These are phyloP conservation scores for Trinectes maculatus DNA, from an alignment of 2,113 vertebrate species.

Conservation along the genomic window DNA sequence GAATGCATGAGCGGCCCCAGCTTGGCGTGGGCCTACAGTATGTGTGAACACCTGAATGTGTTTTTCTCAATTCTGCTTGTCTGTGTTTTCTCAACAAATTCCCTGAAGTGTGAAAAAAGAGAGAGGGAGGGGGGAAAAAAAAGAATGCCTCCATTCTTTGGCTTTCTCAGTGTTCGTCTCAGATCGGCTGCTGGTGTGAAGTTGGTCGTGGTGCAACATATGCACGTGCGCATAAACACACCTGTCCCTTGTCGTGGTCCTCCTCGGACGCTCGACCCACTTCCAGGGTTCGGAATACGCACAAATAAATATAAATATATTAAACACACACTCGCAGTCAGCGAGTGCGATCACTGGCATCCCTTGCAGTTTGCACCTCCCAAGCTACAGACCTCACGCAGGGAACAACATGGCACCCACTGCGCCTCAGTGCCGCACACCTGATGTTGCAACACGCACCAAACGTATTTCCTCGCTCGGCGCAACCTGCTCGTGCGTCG, in stretches of 20 bases:
- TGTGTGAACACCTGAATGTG: slow-evolving; percentile 61
- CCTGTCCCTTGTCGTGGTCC: slow-evolving; percentile 2
- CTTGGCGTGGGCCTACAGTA: slow-evolving; percentile 39
- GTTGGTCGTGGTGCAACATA: slow-evolving; percentile 33
- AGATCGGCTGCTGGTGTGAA: slow-evolving; percentile 44
- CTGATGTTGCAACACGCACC: slow-evolving; percentile 54
- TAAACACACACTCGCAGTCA: slow-evolving; percentile 13
- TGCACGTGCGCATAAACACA: slow-evolving; percentile 1
- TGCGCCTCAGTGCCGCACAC: slow-evolving; percentile 56
- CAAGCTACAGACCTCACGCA: slow-evolving; percentile 48
- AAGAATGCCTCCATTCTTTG: slow-evolving; percentile 39
- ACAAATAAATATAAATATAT: slow-evolving; percentile 38
- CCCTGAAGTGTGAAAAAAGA: slow-evolving; percentile 45
- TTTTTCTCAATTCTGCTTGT: slow-evolving; percentile 44
- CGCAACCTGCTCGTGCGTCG: slow-evolving; percentile 25
- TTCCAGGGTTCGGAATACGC: neutral
- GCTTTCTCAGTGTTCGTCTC: slow-evolving; percentile 32
- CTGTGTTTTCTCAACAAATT: slow-evolving; percentile 44
- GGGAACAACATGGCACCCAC: slow-evolving; percentile 58
- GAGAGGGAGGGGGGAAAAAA: neutral
- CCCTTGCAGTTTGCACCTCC: slow-evolving; percentile 31
- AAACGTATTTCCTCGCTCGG: slow-evolving; percentile 21
- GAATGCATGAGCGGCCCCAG: slow-evolving; percentile 63
- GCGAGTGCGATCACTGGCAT: slow-evolving; percentile 27
- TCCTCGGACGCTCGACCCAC: neutral